Evolutionary conservation across 2,113 vertebrate species (phyloP).

Genomic region (Brachionichthys hirsutus): DNA sequence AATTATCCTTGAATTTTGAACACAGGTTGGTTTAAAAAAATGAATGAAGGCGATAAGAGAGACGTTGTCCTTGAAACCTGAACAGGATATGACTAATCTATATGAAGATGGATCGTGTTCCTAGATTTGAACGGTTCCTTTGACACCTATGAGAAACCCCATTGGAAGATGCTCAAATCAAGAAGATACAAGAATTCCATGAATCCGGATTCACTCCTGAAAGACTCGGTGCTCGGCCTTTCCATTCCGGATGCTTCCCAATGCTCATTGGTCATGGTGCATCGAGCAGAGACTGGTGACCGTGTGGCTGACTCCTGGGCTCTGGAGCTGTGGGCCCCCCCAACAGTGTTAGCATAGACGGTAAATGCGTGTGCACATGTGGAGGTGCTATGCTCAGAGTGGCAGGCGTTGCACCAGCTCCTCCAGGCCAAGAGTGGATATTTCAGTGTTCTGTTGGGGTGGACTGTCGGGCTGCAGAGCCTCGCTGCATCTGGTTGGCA

Average conservation of each 20-base stretch:
- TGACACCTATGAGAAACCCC: background rate
- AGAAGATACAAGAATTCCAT: background rate
- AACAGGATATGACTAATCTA: background rate
- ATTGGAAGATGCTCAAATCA: constrained; percentile 7
- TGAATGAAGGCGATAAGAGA: constrained; percentile 17
- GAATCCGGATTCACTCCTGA: constrained; percentile 1
- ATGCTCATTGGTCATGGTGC: background rate
- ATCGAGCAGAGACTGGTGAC: constrained; percentile 3
- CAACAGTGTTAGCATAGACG: background rate
- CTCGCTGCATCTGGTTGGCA: constrained; percentile 90
- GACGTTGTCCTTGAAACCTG: constrained; percentile 3
- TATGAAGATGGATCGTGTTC: background rate
- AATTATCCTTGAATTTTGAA: background rate
- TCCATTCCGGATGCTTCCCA: no score
- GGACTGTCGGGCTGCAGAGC: constrained; percentile 88
- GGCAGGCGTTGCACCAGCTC: constrained; percentile 56
- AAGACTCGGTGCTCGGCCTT: constrained; percentile 7
- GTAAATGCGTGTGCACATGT: constrained; percentile 8
- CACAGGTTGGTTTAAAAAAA: background rate
- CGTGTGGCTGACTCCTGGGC: background rate
- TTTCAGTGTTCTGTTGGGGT: constrained; percentile 87
- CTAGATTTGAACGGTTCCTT: constrained; percentile 10
- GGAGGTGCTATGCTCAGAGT: constrained; percentile 53
- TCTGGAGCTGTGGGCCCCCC: background rate
- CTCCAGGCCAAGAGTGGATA: constrained; percentile 76